Percentiles rank a stretch among this genome's conserved stretches.
These are phyloP conservation scores for Anhinga anhinga DNA, from an alignment of 2,113 vertebrate genomes.

Conservation along the genomic window DNA sequence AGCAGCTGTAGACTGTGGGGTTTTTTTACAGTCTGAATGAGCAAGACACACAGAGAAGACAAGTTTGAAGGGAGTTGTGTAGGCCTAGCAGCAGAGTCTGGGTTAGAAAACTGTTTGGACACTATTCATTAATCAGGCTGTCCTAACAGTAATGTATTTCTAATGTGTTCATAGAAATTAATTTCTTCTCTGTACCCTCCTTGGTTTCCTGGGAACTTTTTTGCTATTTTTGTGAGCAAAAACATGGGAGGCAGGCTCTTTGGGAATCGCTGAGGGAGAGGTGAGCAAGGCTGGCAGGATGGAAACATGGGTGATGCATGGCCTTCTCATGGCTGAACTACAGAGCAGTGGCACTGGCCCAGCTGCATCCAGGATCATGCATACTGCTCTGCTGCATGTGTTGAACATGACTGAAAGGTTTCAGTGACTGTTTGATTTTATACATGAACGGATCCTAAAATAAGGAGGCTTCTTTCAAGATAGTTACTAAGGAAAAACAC, in stretches of 20 bases:
- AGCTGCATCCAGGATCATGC: neutral
- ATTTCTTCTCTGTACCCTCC: neutral
- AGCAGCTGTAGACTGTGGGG: neutral
- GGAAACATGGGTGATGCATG: neutral
- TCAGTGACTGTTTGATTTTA: neutral
- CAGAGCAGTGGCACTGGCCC: neutral
- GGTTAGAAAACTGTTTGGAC: neutral
- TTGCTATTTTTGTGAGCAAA: neutral
- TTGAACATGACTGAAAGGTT: neutral
- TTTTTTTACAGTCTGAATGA: neutral
- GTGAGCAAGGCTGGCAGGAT: neutral
- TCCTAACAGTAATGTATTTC: neutral
- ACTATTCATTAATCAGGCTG: neutral
- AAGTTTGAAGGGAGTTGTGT: neutral
- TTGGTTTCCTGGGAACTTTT: neutral
- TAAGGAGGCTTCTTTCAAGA: neutral
- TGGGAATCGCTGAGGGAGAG: neutral
- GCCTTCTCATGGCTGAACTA: neutral
- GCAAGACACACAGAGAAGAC: neutral
- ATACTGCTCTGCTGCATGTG: neutral
- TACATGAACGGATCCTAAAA: neutral
- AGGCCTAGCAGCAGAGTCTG: neutral
- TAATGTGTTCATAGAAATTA: neutral
- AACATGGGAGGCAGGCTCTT: neutral
- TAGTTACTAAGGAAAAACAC: neutral